Evolutionary conservation across 2,888 invertebrate genomes (phyloP).

Genomic region (Dascillus cervinus): DNA sequence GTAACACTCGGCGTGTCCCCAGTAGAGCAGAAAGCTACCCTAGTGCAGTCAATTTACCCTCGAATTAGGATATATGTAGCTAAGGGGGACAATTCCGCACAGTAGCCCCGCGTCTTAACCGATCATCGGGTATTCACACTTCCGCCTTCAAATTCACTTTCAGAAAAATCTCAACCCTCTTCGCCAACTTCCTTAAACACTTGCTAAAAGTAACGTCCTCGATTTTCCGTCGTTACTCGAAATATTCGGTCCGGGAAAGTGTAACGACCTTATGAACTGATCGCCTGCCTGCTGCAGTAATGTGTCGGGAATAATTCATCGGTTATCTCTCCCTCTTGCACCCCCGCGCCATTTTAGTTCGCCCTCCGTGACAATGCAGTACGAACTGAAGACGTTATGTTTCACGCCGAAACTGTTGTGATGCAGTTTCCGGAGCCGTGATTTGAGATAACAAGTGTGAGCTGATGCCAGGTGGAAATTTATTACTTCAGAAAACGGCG

Average conservation of each 20-base stretch:
- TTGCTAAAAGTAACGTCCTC: slow-evolving; percentile 4
- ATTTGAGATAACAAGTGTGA: too few species aligned
- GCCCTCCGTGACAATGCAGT: slow-evolving; percentile 8
- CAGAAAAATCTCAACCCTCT: slow-evolving; percentile 6
- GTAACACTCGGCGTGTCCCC: background rate
- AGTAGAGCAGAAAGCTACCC: slow-evolving; percentile 7
- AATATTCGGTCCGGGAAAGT: too few species aligned
- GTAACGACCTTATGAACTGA: too few species aligned
- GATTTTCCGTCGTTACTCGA: too few species aligned
- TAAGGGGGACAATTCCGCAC: slow-evolving; percentile 3
- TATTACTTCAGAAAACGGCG: too few species aligned
- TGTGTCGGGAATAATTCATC: slow-evolving; percentile 19
- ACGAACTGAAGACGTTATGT: too few species aligned
- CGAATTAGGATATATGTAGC: slow-evolving; percentile 9
- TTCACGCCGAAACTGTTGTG: too few species aligned
- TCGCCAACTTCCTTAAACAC: slow-evolving; percentile 1
- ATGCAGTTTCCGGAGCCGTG: too few species aligned
- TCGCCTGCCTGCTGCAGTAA: slow-evolving; percentile 11
- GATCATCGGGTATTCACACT: slow-evolving; percentile 6
- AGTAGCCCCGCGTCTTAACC: background rate
- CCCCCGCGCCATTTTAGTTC: slow-evolving; percentile 7
- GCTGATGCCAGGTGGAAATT: too few species aligned
- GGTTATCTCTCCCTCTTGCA: slow-evolving; percentile 11
- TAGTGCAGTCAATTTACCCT: slow-evolving; percentile 7
- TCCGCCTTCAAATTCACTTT: too few species aligned